A percentile compares a stretch with the other conserved stretches of the same genome.
Conservation (phyloP, 2,797 vertebrate species). For the Lemur catta region DNA sequence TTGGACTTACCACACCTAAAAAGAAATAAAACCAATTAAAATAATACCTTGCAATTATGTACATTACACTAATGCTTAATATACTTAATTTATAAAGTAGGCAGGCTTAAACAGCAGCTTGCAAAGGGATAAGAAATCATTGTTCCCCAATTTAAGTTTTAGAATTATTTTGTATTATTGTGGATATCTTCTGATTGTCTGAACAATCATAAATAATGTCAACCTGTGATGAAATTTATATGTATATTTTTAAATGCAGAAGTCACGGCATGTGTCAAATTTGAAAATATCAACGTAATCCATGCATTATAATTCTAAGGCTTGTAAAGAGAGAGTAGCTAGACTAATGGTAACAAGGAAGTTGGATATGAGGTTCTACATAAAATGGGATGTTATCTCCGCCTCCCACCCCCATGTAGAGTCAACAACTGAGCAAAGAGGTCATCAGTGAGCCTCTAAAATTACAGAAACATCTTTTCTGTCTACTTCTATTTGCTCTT, state of each 20-base stretch:
- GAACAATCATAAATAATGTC: not conserved
- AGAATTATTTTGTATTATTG: conserved; percentile 1
- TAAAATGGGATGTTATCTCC: not conserved
- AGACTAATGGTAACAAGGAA: not conserved
- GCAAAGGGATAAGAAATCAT: not conserved
- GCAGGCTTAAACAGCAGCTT: not conserved
- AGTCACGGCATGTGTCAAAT: not conserved
- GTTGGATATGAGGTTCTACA: not conserved
- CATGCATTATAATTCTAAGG: not conserved
- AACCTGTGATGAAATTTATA: not conserved
- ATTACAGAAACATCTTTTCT: not conserved
- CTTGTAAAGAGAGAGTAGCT: not conserved
- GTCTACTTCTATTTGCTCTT: not conserved
- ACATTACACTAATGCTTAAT: not conserved
- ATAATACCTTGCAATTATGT: not conserved
- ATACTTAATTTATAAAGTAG: not conserved
- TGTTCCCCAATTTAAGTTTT: not conserved
- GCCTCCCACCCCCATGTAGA: not conserved
- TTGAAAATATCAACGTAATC: not conserved
- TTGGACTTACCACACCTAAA: not conserved
- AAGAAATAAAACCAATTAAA: not conserved
- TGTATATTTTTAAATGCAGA: not conserved
- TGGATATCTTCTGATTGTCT: not conserved
- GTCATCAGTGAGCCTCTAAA: not conserved
- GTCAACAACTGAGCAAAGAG: not conserved